Evolutionary conservation across 2,797 vertebrate genomes (phyloP).

Genomic region (Picus viridis): DNA sequence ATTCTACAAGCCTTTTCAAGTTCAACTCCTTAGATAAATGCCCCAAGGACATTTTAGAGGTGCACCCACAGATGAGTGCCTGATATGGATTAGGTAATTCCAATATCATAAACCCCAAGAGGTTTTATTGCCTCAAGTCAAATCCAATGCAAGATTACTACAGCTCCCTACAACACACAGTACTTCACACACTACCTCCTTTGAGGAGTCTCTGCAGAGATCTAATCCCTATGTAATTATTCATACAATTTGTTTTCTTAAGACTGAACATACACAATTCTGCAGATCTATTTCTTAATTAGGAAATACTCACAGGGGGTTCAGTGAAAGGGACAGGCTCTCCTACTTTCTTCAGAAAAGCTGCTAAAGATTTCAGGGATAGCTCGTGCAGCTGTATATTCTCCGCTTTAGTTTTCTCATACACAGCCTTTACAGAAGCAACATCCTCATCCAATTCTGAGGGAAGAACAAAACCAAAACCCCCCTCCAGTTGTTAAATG

Average conservation of each 20-base stretch:
- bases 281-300: constrained; percentile 62
- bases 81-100: constrained; percentile 29
- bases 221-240: constrained; percentile 68
- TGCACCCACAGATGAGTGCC: constrained; percentile 5
- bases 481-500: neutral
- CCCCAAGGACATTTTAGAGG: constrained; percentile 49
- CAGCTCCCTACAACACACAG: constrained; percentile 22
- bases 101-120: neutral
- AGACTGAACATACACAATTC: neutral
- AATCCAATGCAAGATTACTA: constrained; percentile 23
- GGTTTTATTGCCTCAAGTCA: constrained; percentile 30
- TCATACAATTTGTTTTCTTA: constrained; percentile 43
- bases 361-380: constrained; percentile 88
- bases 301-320: constrained; percentile 89
- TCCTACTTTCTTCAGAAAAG: constrained; percentile 82
- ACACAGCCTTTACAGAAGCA: constrained; percentile 82
- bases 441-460: constrained; percentile 86
- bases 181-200: constrained; percentile 42
- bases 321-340: constrained; percentile 88
- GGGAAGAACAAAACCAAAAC: neutral
- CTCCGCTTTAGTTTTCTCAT: constrained; percentile 81
- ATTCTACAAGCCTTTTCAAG: constrained; percentile 43
- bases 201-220: constrained; percentile 45
- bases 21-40: constrained; percentile 24
- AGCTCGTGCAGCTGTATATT: constrained; percentile 79